These are phyloP conservation scores for Ophonus ardosiacus DNA, from an alignment of 2,888 invertebrate species.

Conservation along the genomic window DNA sequence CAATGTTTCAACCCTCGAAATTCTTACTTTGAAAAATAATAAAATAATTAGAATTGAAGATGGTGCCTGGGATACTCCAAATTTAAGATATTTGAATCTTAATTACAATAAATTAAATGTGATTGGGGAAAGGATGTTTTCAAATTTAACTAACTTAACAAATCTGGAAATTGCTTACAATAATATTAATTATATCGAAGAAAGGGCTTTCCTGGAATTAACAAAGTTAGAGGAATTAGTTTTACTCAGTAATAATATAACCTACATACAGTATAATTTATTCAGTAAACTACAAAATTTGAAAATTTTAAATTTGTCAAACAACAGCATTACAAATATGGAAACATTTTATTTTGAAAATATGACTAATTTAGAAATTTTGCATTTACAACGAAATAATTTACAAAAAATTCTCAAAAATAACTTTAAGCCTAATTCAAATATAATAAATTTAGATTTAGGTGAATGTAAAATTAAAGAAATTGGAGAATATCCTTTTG, in stretches of 20 bases:
- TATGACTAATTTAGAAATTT: conserved; percentile 53
- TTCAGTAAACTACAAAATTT: conserved; percentile 53
- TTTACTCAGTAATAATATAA: conserved; percentile 56
- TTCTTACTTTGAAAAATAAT: conserved; percentile 29
- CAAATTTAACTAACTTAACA: conserved; percentile 46
- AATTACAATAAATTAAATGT: conserved; percentile 45
- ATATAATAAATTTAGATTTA: conserved; percentile 45
- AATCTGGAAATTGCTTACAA: conserved; percentile 44
- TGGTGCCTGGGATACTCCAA: conserved; percentile 24
- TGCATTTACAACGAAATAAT: conserved; percentile 50
- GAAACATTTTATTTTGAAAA: conserved; percentile 60
- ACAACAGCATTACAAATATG: conserved; percentile 53
- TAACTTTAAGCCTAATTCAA: conserved; percentile 46
- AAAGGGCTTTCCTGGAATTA: conserved; percentile 40
- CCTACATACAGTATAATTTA: conserved; percentile 23
- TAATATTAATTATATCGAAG: conserved; percentile 50
- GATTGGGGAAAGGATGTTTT: conserved; percentile 9
- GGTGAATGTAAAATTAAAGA: conserved; percentile 49
- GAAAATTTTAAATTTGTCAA: conserved; percentile 56
- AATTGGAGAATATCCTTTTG: conserved; percentile 53
- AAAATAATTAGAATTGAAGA: conserved; percentile 51
- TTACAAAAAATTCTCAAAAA: conserved; percentile 49
- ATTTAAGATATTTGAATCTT: conserved; percentile 36
- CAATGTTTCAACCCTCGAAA: not conserved
- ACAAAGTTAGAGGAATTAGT: conserved; percentile 41